These are phyloP conservation scores for Lacerta viridis DNA, from an alignment of 2,797 vertebrate genomes.

Conservation along the genomic window DNA sequence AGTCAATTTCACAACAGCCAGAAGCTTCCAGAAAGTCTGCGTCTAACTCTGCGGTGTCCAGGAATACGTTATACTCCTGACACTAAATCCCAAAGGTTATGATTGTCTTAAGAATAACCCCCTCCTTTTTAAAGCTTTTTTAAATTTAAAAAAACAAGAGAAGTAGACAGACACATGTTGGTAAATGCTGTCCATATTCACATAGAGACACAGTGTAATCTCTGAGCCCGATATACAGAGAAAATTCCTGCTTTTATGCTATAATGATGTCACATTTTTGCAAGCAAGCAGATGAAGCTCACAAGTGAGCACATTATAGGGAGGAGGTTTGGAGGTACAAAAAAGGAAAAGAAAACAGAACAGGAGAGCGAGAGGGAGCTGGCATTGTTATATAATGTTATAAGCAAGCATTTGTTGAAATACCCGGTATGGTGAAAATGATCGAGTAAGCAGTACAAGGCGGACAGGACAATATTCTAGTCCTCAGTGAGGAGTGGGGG, in stretches of 20 bases:
- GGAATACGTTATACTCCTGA: too few relatives aligned
- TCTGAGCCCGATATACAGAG: slow-evolving; percentile 87
- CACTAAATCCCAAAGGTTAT: too few relatives aligned
- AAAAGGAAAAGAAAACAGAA: too few relatives aligned
- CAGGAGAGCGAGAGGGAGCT: neutral
- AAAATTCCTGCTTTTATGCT: slow-evolving; percentile 46
- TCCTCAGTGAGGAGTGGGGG: neutral
- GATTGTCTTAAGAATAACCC: too few relatives aligned
- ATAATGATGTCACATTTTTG: neutral
- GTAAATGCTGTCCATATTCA: slow-evolving; percentile 93
- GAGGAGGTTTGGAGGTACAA: neutral
- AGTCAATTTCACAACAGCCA: too few relatives aligned
- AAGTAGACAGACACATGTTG: slow-evolving; percentile 90
- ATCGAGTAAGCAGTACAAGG: neutral
- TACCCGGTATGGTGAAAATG: neutral
- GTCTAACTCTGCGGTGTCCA: too few relatives aligned
- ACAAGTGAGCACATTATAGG: neutral
- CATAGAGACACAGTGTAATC: slow-evolving; percentile 88
- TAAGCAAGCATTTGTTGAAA: neutral
- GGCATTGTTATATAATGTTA: neutral
- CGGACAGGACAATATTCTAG: neutral
- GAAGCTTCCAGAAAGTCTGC: too few relatives aligned
- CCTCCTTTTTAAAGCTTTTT: slow-evolving; percentile 69
- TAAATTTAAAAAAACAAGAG: slow-evolving; percentile 89
- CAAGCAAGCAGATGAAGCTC: neutral